Conservation (phyloP, 2,113 vertebrate species). For the Dissostichus mawsoni region DNA sequence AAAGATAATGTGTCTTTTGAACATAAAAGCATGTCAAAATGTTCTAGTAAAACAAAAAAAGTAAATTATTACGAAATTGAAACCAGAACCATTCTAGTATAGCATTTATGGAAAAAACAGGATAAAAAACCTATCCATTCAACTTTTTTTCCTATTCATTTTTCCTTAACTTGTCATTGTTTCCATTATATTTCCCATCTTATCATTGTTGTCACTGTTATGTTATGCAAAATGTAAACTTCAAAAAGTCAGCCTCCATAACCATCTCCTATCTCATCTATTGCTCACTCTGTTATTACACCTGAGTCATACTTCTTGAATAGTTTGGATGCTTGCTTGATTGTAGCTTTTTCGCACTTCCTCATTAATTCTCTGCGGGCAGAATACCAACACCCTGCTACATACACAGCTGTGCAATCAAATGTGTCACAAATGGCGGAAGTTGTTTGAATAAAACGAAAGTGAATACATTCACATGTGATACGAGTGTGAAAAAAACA, state of each 20-base stretch:
- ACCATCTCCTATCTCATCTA: no score
- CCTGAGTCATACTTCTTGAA: not conserved
- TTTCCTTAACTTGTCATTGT: not conserved
- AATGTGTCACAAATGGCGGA: not conserved
- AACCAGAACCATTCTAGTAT: not conserved
- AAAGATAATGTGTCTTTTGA: no score
- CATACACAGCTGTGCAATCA: not conserved
- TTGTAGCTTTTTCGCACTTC: constrained; percentile 25
- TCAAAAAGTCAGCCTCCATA: not conserved
- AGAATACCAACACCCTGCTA: not conserved
- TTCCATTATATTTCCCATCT: not conserved
- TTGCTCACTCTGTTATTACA: not conserved
- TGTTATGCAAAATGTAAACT: not conserved
- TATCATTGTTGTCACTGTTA: not conserved
- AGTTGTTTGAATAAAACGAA: constrained; percentile 9
- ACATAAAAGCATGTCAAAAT: no score
- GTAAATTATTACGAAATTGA: no score
- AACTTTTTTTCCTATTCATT: not conserved
- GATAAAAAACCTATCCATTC: not conserved
- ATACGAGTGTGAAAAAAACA: not conserved
- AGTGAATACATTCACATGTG: not conserved
- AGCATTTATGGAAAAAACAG: no score
- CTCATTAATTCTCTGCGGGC: constrained; percentile 18
- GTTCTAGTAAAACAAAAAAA: no score
- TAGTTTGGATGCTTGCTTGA: not conserved